Percentiles rank a stretch among this genome's conserved stretches.
phyloP scores from a whole-genome alignment of 2,797 vertebrate genomes.

The Diceros bicornis region DNA sequence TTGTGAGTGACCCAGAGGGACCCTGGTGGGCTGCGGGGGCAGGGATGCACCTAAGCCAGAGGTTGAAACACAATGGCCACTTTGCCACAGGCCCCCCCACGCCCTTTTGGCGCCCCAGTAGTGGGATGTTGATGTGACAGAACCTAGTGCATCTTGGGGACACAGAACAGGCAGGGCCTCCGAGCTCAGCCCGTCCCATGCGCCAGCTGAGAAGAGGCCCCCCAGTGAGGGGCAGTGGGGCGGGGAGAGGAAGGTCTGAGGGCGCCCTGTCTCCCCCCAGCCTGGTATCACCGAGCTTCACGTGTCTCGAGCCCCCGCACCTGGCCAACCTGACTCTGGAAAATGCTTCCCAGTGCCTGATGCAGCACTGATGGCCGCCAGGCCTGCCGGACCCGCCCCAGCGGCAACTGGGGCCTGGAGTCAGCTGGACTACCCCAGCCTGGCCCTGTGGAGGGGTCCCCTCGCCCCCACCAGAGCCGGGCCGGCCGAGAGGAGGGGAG shows the following conservation, averaged over 20 bases:
- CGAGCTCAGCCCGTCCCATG: not conserved
- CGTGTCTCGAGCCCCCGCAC: conserved; percentile 63
- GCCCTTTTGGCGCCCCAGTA: not conserved
- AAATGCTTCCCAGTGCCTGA: conserved; percentile 61
- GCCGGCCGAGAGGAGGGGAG: not conserved
- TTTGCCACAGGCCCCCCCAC: rapidly evolving
- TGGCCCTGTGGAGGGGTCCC: not conserved
- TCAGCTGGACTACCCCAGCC: not conserved
- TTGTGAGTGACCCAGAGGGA: conserved; percentile 67
- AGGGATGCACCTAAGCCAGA: not conserved
- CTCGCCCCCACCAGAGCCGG: rapidly evolving
- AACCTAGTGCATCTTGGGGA: too few relatives aligned
- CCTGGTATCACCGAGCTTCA: conserved; percentile 55
- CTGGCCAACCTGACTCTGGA: conserved; percentile 75
- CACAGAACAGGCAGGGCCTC: not conserved
- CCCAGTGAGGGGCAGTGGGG: rapidly evolving
- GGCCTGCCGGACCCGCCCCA: not conserved
- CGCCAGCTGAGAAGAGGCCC: not conserved
- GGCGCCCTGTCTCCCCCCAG: not conserved
- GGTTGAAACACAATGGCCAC: not conserved
- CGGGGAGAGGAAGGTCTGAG: not conserved
- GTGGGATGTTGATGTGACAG: not conserved
- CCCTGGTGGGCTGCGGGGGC: not conserved
- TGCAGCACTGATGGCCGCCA: not conserved
- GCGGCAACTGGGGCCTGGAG: rapidly evolving